Evolutionary conservation across 2,797 vertebrate genomes (phyloP).

Genomic region (Microctenopoma steveboyesi): DNA sequence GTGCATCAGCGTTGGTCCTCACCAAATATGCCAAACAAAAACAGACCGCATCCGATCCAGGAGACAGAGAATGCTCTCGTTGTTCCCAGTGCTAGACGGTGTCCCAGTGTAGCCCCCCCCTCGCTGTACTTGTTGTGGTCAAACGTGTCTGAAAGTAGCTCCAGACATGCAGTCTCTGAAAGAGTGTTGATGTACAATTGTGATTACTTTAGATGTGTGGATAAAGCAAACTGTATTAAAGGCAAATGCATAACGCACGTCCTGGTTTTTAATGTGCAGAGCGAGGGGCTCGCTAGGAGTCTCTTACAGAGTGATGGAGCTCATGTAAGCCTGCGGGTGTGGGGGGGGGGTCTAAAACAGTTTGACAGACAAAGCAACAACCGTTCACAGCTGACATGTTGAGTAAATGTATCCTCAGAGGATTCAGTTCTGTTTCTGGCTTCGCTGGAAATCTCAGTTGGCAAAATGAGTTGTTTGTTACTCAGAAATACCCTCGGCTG

Average conservation of each 20-base stretch:
- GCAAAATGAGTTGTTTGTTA: constrained; percentile 1
- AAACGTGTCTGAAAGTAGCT: constrained; percentile 67
- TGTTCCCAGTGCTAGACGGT: constrained; percentile 56
- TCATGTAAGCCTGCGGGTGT: constrained; percentile 13
- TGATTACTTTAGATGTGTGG: constrained; percentile 61
- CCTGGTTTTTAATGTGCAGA: constrained; percentile 34
- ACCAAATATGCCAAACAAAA: constrained; percentile 11
- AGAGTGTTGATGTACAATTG: constrained; percentile 68
- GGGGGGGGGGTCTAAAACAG: constrained; percentile 25
- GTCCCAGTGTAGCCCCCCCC: constrained; percentile 60
- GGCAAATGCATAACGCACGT: constrained; percentile 29
- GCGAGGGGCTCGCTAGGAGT: background rate
- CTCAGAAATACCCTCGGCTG: background rate
- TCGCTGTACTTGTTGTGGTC: constrained; percentile 61
- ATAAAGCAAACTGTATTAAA: constrained; percentile 70
- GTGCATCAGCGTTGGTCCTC: constrained; percentile 32
- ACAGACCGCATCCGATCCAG: constrained; percentile 22
- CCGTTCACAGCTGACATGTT: constrained; percentile 52
- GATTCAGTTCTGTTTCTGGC: constrained; percentile 15
- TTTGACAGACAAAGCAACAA: constrained; percentile 55
- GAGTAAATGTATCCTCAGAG: constrained; percentile 20
- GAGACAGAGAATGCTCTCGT: constrained; percentile 37
- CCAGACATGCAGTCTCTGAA: constrained; percentile 50
- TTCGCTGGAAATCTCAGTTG: background rate
- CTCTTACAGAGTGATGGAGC: constrained; percentile 23